A percentile compares a stretch with the other conserved stretches of the same genome.
Conservation (phyloP, 1,140 invertebrate genomes). For the Ctenoplectra terminalis region DNA sequence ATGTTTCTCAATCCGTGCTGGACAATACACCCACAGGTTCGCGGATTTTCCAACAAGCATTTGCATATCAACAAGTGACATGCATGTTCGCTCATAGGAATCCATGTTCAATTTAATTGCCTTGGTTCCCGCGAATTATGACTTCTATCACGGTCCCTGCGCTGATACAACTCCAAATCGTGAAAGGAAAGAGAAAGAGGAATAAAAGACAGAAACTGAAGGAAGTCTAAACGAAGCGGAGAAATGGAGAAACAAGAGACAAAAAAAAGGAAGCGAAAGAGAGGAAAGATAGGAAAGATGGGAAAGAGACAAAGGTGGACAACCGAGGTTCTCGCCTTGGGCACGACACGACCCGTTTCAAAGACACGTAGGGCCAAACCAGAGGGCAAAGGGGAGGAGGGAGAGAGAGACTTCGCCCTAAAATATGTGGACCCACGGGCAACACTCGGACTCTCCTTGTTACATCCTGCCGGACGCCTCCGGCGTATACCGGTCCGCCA, state of each 20-base stretch:
- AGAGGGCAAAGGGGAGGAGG: conserved; percentile 61
- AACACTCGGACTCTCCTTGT: conserved; percentile 79
- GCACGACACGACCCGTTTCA: conserved; percentile 79
- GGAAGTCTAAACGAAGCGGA: neutral
- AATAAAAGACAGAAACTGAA: too few species aligned
- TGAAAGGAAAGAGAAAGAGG: neutral
- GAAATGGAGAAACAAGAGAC: neutral
- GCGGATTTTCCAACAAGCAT: neutral
- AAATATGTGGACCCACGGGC: conserved; percentile 80
- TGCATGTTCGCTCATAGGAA: neutral
- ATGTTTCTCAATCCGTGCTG: neutral
- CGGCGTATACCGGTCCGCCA: conserved; percentile 66
- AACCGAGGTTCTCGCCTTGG: conserved; percentile 65
- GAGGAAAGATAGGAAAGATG: neutral
- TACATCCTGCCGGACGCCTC: conserved; percentile 75
- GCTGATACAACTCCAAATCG: neutral
- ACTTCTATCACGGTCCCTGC: neutral
- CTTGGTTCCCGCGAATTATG: neutral
- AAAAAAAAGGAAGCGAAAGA: neutral
- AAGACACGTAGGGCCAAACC: conserved; percentile 76
- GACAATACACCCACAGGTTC: neutral
- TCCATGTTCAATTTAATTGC: conserved; percentile 18
- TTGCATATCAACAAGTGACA: conserved; percentile 11
- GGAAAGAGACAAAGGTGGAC: conserved; percentile 37
- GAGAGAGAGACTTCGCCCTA: conserved; percentile 76